Conservation (phyloP, 2,113 vertebrate genomes). For the Myotis davidii region DNA sequence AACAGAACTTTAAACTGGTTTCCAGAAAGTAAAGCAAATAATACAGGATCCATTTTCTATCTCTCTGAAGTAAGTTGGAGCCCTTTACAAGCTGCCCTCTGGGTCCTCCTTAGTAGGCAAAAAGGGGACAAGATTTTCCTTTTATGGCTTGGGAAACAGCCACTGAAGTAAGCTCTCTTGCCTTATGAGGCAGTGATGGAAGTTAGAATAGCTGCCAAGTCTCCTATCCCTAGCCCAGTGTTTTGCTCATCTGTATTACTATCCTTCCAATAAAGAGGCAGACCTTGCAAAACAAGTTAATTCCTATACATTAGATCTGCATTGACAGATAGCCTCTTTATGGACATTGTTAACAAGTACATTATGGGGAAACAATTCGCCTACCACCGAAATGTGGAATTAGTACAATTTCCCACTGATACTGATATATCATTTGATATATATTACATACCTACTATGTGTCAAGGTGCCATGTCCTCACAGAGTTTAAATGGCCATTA, state of each 20-base stretch:
- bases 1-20: constrained; percentile 15
- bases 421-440: neutral
- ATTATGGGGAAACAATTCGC: neutral
- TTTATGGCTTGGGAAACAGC: constrained; percentile 62
- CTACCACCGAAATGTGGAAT: neutral
- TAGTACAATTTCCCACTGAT: neutral
- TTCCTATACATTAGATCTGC: neutral
- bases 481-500: neutral
- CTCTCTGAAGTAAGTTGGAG: neutral
- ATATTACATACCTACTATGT: neutral
- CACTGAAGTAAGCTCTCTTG: neutral
- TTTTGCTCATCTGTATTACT: neutral
- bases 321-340: neutral
- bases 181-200: constrained; percentile 39
- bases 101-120: neutral
- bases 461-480: neutral
- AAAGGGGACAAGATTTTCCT: constrained; percentile 35
- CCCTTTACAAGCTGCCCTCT: neutral
- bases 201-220: neutral
- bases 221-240: neutral
- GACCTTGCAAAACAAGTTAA: constrained; percentile 44
- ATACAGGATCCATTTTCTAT: neutral
- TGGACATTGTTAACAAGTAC: neutral
- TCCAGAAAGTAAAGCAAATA: neutral
- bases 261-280: constrained; percentile 42